Evolutionary conservation across 2,888 invertebrate genomes (phyloP), one percentile per base, ranked within the genome.

Genomic region (Caenorhabditis imperialis): DNA sequence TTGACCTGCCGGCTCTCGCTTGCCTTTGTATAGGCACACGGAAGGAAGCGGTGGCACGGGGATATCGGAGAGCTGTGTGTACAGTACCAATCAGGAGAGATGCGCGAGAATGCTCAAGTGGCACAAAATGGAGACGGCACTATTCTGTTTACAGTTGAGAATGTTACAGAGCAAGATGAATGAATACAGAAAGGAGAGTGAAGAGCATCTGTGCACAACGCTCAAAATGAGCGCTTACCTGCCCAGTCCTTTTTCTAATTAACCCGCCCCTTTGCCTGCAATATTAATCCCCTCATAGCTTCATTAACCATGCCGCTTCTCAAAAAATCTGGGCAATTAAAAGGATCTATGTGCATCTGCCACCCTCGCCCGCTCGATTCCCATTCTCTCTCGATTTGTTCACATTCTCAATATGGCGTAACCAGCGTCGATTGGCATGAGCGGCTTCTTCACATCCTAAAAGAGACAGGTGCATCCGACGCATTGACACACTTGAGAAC

Each of bases 361-460:
- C 44, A 27, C 35, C 25, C 45, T 40, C 10, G 6, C 18, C 35
- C 16, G 6, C 47, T 37, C 37, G n/a, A 16, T 27, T 14, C 40
- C 38, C 44, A 37, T 57, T 67, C 57, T 50, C 65, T 47, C 47
- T 38, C 45, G 47, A 47, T 58, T 47, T 47, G 44, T 45, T 45
- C 62, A 42, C 27, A 37, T 57, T 67, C 67, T 67, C 67, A 67
- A 67, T 67, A 67, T 67, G 67, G 67, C 67, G 67, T 67, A 67
- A 67, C 67, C 27, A 27, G 14, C 45, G 16, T 20, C 40, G n/a
- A n/a, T n/a, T n/a, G 16, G 44, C 35, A 16, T 18, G 10, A 40
- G 62, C 63, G 63, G 63, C 63, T 54, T 62, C 51, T 62, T 37
- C 12, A 18, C 18, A 44, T 45, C 35, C 16, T 16, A 10, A 23